phyloP scores from a whole-genome alignment of 2,888 invertebrate species.

The Elegia similella region DNA sequence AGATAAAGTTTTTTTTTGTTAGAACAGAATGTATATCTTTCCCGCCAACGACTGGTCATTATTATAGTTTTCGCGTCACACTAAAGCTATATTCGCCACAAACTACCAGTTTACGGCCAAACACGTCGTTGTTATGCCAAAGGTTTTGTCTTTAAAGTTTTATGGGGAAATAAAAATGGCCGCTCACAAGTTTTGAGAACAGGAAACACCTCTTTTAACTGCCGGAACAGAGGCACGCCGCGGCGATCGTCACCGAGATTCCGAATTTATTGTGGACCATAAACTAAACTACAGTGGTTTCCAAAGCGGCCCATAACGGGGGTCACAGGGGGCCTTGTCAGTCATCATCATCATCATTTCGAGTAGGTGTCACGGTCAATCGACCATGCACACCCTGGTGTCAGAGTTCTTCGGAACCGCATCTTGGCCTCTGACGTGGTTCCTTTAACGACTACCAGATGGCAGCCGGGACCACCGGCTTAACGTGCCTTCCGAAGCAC shows the following conservation, averaged over 20 bases:
- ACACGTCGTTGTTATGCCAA: not conserved
- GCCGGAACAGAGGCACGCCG: conserved; percentile 7
- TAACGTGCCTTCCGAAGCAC: too few relatives aligned
- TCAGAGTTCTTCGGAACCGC: too few relatives aligned
- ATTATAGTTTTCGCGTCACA: not conserved
- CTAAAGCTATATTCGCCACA: not conserved
- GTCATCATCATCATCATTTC: too few relatives aligned
- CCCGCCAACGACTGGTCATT: not conserved
- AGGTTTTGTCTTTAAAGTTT: conserved; percentile 3
- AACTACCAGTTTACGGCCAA: not conserved
- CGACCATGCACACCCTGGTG: too few relatives aligned
- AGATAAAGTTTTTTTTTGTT: too few relatives aligned
- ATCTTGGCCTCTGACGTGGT: too few relatives aligned
- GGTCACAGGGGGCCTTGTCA: too few relatives aligned
- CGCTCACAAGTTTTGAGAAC: conserved; percentile 3
- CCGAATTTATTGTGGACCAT: conserved; percentile 12
- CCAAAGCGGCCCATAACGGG: too few relatives aligned
- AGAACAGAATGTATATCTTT: too few relatives aligned
- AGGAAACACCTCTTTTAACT: conserved; percentile 15
- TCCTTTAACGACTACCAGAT: too few relatives aligned
- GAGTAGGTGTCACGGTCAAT: too few relatives aligned
- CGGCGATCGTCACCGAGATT: conserved; percentile 13
- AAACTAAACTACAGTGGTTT: not conserved
- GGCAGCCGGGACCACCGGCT: too few relatives aligned
- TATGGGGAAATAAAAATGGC: conserved; percentile 7